These are phyloP conservation scores for Liasis olivaceus DNA, from an alignment of 2,797 vertebrate species.

Conservation along the genomic window DNA sequence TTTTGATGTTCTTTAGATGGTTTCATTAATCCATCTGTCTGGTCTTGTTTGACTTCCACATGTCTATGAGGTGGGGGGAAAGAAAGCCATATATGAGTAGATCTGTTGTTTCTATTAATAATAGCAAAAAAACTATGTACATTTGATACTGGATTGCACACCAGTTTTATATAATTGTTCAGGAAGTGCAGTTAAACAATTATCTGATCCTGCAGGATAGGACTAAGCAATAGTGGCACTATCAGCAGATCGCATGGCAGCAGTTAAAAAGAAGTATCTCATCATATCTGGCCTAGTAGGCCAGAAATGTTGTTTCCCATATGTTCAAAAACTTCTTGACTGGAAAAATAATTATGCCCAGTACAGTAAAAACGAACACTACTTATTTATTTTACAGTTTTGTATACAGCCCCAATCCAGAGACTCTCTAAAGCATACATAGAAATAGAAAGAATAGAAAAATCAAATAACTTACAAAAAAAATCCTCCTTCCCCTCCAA, in stretches of 20 bases:
- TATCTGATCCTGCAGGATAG: background rate
- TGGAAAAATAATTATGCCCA: background rate
- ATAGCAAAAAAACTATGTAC: background rate
- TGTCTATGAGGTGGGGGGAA: slow-evolving; percentile 48
- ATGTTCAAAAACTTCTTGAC: background rate
- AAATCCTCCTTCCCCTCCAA: background rate
- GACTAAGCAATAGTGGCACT: background rate
- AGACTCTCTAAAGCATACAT: background rate
- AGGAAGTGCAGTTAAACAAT: background rate
- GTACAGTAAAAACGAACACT: background rate
- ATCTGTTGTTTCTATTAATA: slow-evolving; percentile 1
- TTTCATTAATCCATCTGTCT: slow-evolving; percentile 49
- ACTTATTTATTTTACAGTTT: background rate
- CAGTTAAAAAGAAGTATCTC: background rate
- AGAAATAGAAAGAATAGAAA: background rate
- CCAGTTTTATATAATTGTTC: background rate
- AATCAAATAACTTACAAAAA: background rate
- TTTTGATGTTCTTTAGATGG: slow-evolving; percentile 41
- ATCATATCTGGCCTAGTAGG: background rate
- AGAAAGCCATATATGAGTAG: background rate
- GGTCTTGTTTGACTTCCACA: slow-evolving; percentile 53
- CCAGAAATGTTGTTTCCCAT: background rate
- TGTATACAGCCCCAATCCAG: background rate
- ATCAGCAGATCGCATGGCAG: background rate
- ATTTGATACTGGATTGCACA: slow-evolving; percentile 22